phyloP scores from a whole-genome alignment of 1,140 invertebrate species.

The Uloborus diversus region DNA sequence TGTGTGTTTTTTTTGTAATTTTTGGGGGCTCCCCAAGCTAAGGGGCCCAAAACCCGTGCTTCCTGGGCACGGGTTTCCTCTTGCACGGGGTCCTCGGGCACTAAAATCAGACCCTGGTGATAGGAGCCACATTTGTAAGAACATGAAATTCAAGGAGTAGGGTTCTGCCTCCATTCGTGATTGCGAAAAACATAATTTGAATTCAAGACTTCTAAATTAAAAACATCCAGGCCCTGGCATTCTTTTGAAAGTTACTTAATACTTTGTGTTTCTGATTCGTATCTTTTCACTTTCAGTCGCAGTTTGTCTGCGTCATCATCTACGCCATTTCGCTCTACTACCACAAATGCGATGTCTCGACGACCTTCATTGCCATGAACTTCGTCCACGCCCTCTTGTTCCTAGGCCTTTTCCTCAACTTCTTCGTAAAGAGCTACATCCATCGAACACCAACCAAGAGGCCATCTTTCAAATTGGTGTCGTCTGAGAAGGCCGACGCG shows the following conservation, averaged over 20 bases:
- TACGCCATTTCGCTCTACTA: neutral
- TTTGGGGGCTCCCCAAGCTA: no score
- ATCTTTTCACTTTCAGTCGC: neutral
- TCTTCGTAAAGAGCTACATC: constrained; percentile 26
- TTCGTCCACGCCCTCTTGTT: constrained; percentile 34
- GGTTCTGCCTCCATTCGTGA: no score
- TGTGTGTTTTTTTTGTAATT: no score
- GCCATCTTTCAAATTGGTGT: neutral
- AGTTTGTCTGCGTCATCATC: constrained; percentile 10
- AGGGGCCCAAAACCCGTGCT: no score
- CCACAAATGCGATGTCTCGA: constrained; percentile 14
- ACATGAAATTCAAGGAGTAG: no score
- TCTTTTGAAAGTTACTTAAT: neutral
- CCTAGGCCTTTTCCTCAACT: constrained; percentile 33
- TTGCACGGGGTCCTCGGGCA: no score
- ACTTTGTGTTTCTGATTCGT: neutral
- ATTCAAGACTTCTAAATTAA: neutral
- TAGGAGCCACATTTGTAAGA: no score
- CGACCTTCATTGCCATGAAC: constrained; percentile 19
- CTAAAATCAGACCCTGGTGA: no score
- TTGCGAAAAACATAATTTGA: neutral
- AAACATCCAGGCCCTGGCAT: neutral
- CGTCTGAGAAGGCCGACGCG: neutral
- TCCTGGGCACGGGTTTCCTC: no score
- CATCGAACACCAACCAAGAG: neutral